A percentile compares a stretch with the other conserved stretches of the same genome.
phyloP scores from a whole-genome alignment of 2,888 invertebrate genomes.

The Agonopterix heracliana region DNA sequence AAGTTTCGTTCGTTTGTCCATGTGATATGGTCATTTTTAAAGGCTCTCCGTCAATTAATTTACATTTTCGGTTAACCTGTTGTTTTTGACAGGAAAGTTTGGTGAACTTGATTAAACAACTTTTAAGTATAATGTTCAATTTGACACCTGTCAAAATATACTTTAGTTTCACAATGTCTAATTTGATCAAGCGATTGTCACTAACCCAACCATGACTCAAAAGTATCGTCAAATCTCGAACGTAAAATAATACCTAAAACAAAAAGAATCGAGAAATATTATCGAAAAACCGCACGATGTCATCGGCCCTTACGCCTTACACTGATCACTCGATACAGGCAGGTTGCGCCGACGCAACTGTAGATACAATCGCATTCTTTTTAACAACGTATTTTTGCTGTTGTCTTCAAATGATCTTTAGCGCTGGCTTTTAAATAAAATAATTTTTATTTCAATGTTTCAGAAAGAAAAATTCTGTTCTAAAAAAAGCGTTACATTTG shows the following conservation, averaged over 20 bases:
- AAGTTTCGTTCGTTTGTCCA: constrained; percentile 32
- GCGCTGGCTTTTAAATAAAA: too few species aligned
- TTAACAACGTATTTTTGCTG: background rate
- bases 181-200: too few species aligned
- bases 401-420: too few species aligned
- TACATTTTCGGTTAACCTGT: background rate
- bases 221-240: constrained; percentile 43
- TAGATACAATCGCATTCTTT: constrained; percentile 32
- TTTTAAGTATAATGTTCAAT: too few species aligned
- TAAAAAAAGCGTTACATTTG: too few species aligned
- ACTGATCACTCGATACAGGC: constrained; percentile 52
- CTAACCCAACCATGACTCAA: too few species aligned
- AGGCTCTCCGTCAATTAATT: constrained; percentile 12
- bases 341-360: constrained; percentile 12
- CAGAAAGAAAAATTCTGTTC: too few species aligned
- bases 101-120: too few species aligned
- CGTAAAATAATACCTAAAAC: constrained; percentile 62
- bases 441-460: too few species aligned
- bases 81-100: too few species aligned
- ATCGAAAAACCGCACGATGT: constrained; percentile 62
- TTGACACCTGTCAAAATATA: too few species aligned
- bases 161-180: too few species aligned
- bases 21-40: constrained; percentile 25
- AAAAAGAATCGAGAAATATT: constrained; percentile 33
- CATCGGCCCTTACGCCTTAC: constrained; percentile 54